These are phyloP conservation scores for Armadillidium nasatum DNA, from an alignment of 1,140 invertebrate genomes.

Conservation along the genomic window DNA sequence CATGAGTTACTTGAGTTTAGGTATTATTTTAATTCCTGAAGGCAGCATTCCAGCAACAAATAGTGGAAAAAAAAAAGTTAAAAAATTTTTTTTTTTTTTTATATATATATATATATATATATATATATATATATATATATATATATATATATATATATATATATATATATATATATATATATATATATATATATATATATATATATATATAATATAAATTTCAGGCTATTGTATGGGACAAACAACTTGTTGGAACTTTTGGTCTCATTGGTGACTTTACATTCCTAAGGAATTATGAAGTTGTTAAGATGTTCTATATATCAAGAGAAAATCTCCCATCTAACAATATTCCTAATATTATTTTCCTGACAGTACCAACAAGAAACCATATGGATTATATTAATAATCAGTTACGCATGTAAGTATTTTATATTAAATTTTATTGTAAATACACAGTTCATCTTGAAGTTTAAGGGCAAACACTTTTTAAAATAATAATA, in stretches of 20 bases:
- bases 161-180: too few relatives aligned
- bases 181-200: neutral
- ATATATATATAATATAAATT: neutral
- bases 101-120: too few relatives aligned
- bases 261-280: constrained; percentile 78
- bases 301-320: constrained; percentile 64
- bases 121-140: too few relatives aligned
- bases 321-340: constrained; percentile 14
- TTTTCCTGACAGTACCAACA: constrained; percentile 25
- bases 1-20: too few relatives aligned
- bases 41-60: too few relatives aligned
- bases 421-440: neutral
- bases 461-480: too few relatives aligned
- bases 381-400: constrained; percentile 19
- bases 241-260: constrained; percentile 77
- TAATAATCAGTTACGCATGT: neutral
- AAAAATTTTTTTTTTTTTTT: too few relatives aligned
- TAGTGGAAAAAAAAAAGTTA: too few relatives aligned
- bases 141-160: too few relatives aligned
- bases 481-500: too few relatives aligned
- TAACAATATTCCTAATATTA: constrained; percentile 15
- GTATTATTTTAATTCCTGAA: too few relatives aligned
- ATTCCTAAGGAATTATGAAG: constrained; percentile 70
- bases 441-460: too few relatives aligned
- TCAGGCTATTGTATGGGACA: constrained; percentile 84